Conservation (phyloP, 2,797 vertebrate species). For the Lindbergichthys nudifrons region DNA sequence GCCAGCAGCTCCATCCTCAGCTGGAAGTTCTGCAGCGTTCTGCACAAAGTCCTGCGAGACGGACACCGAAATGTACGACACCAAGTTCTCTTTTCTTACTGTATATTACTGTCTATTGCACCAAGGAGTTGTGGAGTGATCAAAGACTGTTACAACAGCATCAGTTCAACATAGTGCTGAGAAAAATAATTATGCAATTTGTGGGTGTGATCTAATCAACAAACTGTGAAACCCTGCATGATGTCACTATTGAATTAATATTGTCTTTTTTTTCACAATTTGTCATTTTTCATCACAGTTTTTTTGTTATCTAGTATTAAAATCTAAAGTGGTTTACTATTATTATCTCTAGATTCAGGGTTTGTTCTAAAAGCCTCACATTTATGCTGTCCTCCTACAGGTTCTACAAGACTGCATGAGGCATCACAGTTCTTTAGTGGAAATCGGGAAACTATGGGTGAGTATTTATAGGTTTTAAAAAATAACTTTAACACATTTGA, state of each 20-base stretch:
- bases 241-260: background rate
- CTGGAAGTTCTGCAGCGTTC: slow-evolving; percentile 98
- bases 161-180: background rate
- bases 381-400: slow-evolving; percentile 73
- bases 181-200: background rate
- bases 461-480: slow-evolving; percentile 61
- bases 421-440: slow-evolving; percentile 91
- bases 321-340: background rate
- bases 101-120: background rate
- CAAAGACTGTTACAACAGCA: background rate
- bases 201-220: background rate
- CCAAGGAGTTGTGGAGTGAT: background rate
- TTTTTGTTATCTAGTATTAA: background rate
- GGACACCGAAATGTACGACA: slow-evolving; percentile 94
- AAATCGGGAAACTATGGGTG: slow-evolving; percentile 93
- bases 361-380: background rate
- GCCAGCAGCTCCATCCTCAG: slow-evolving; percentile 93
- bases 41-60: slow-evolving; percentile 95
- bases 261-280: background rate
- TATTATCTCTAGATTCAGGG: background rate
- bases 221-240: background rate
- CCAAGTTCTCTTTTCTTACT: background rate
- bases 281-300: background rate
- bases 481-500: background rate
- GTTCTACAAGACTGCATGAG: slow-evolving; percentile 97